Evolutionary conservation across 1,140 invertebrate genomes (phyloP).

Genomic region (Rhyacophila brunnea): DNA sequence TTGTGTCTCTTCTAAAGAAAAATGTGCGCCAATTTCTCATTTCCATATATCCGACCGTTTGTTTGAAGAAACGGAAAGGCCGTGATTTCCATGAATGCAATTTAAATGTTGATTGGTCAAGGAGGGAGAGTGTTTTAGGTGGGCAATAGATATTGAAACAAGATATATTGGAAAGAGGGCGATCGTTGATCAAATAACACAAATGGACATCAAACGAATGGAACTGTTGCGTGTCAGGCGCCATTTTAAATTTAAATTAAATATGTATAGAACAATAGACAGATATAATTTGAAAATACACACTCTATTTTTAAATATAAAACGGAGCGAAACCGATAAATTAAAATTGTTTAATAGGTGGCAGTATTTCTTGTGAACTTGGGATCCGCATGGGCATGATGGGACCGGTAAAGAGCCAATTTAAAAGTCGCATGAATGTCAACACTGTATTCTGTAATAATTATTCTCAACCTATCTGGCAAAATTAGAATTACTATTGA

Average conservation of each 20-base stretch:
- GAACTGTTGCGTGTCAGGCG: conserved; percentile 19
- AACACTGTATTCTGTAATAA: too few species aligned
- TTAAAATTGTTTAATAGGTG: too few species aligned
- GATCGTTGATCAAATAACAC: conserved; percentile 21
- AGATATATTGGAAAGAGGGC: conserved; percentile 4
- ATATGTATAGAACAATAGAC: neutral
- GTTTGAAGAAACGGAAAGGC: conserved; percentile 19
- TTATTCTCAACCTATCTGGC: too few species aligned
- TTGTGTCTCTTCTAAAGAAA: too few species aligned
- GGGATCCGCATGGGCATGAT: too few species aligned
- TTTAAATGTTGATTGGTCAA: conserved; percentile 35
- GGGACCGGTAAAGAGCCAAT: too few species aligned
- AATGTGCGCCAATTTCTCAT: conserved; percentile 8
- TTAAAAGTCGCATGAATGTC: too few species aligned
- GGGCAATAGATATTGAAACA: neutral
- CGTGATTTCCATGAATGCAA: conserved; percentile 10
- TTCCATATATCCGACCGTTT: conserved; percentile 24
- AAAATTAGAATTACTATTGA: too few species aligned
- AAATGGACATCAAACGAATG: conserved; percentile 34
- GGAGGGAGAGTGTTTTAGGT: neutral
- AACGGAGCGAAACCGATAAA: too few species aligned
- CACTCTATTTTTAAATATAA: too few species aligned
- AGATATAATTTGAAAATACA: too few species aligned
- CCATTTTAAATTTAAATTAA: neutral
- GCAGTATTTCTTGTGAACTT: too few species aligned